These are phyloP conservation scores for Silurus meridionalis DNA, from an alignment of 2,113 vertebrate species.

Conservation along the genomic window DNA sequence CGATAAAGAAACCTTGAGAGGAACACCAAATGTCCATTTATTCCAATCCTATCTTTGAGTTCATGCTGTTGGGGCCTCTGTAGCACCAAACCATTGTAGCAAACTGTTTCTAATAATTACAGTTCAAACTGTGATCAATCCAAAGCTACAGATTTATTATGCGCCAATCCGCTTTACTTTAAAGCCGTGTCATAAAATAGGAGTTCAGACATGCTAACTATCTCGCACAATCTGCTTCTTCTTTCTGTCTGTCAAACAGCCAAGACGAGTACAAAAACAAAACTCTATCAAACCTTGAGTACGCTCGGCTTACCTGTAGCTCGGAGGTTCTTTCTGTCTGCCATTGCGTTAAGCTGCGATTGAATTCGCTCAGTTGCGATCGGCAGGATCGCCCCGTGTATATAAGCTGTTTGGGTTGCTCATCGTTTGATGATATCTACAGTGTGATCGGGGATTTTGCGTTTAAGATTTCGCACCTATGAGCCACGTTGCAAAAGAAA, in stretches of 20 bases:
- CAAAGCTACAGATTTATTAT: neutral
- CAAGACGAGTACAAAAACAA: too few relatives aligned
- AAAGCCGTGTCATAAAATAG: neutral
- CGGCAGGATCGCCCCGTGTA: neutral
- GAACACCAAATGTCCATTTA: too few relatives aligned
- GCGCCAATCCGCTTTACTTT: neutral
- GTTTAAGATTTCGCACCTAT: neutral
- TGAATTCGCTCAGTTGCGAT: neutral
- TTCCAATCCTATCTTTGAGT: too few relatives aligned
- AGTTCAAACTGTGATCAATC: neutral
- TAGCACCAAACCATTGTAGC: too few relatives aligned
- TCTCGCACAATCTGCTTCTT: neutral
- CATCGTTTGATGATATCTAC: constrained; percentile 21
- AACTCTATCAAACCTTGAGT: too few relatives aligned
- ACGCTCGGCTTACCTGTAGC: constrained; percentile 31
- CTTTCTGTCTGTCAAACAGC: neutral
- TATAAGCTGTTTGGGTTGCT: constrained; percentile 34
- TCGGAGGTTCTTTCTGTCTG: neutral
- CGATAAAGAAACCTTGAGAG: too few relatives aligned
- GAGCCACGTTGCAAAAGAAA: neutral
- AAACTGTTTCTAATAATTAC: too few relatives aligned
- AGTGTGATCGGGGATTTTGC: constrained; percentile 13
- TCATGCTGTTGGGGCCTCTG: too few relatives aligned
- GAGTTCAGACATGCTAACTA: neutral
- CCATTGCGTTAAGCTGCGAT: constrained; percentile 8